Evolutionary conservation across 2,797 vertebrate genomes (phyloP).

Genomic region (Typhlichthys eigenmanni): DNA sequence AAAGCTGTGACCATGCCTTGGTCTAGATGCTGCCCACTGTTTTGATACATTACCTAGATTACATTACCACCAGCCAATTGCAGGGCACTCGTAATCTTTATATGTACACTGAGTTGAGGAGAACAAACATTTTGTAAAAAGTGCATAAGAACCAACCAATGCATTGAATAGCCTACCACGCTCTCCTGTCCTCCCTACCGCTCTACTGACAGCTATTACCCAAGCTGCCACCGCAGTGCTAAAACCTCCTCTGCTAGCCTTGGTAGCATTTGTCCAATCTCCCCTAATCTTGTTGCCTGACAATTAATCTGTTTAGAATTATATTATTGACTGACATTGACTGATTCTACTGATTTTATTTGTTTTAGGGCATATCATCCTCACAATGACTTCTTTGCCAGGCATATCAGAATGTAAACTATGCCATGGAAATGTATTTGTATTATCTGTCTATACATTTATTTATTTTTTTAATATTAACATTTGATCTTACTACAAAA

Average conservation of each 20-base stretch:
- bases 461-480: no score
- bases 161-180: constrained; percentile 19
- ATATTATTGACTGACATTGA: no score
- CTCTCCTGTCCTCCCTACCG: constrained; percentile 19
- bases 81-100: no score
- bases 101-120: not conserved
- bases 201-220: constrained; percentile 35
- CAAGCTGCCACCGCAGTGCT: constrained; percentile 24
- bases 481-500: no score
- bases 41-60: constrained; percentile 5
- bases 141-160: constrained; percentile 22
- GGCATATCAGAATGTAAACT: no score
- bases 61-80: not conserved
- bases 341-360: not conserved
- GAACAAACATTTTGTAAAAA: constrained; percentile 35
- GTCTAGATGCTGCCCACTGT: constrained; percentile 19
- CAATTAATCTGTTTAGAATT: no score
- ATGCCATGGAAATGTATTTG: no score
- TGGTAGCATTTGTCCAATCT: not conserved
- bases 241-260: not conserved
- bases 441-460: no score
- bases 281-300: no score
- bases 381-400: no score
- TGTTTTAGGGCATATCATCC: no score
- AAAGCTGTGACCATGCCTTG: constrained; percentile 14